Percentiles rank a stretch among this genome's conserved stretches.
These are phyloP conservation scores for Hydrotaea cyrtoneurina DNA, from an alignment of 2,888 invertebrate genomes.

Conservation along the genomic window DNA sequence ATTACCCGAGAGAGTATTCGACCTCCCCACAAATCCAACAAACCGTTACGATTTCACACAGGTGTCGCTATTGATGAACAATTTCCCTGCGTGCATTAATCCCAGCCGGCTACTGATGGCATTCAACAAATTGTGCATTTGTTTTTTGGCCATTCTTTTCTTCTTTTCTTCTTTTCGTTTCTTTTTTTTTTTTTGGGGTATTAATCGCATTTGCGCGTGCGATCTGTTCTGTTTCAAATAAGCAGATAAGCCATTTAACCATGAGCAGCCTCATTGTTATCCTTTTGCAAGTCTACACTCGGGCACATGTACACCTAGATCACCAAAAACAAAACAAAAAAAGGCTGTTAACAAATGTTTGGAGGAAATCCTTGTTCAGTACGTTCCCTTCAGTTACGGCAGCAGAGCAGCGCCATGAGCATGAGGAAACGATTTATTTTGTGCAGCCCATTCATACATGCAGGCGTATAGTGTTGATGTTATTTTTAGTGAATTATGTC, in stretches of 20 bases:
- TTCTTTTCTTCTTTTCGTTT: too few relatives aligned
- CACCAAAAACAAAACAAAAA: background rate
- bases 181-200: too few relatives aligned
- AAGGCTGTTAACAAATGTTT: conserved; percentile 52
- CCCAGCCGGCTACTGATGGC: conserved; percentile 17
- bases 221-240: conserved; percentile 40
- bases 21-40: too few relatives aligned
- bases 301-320: conserved; percentile 33
- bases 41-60: background rate
- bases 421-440: conserved; percentile 41
- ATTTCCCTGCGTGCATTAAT: background rate
- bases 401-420: conserved; percentile 32
- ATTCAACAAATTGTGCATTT: conserved; percentile 40
- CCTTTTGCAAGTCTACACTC: conserved; percentile 47
- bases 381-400: conserved; percentile 28
- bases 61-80: conserved; percentile 29
- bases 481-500: conserved; percentile 68
- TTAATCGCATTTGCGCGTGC: conserved; percentile 67
- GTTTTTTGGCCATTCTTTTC: background rate
- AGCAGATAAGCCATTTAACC: conserved; percentile 60
- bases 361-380: conserved; percentile 46
- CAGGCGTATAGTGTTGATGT: conserved; percentile 47
- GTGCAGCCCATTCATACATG: background rate
- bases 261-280: conserved; percentile 58
- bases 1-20: too few relatives aligned